Conservation (phyloP, 2,888 invertebrate genomes). For the Diadromus collaris region DNA sequence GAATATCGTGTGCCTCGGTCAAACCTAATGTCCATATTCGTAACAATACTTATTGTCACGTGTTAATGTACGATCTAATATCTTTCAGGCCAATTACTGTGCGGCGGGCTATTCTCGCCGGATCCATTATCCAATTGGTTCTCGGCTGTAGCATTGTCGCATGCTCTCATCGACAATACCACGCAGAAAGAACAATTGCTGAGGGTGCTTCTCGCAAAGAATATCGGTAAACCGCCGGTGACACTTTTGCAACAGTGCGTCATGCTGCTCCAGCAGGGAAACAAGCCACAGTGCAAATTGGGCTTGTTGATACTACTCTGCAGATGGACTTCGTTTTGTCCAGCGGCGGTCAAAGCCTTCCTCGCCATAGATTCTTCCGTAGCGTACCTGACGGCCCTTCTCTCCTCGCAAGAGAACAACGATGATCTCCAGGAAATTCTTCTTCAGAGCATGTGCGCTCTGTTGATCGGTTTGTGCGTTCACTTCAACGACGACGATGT, state of each 20-base stretch:
- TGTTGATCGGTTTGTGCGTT: conserved; percentile 95
- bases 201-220: conserved; percentile 93
- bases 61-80: not conserved
- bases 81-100: conserved; percentile 91
- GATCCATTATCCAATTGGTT: conserved; percentile 98
- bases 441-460: conserved; percentile 94
- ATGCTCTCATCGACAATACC: conserved; percentile 93
- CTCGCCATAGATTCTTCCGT: conserved; percentile 90
- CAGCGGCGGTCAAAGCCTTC: conserved; percentile 91
- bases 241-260: conserved; percentile 95
- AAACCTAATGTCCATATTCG: no score
- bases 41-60: no score
- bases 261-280: conserved; percentile 90
- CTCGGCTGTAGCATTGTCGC: conserved; percentile 94
- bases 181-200: conserved; percentile 94
- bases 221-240: conserved; percentile 91
- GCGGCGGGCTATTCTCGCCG: conserved; percentile 94
- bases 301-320: conserved; percentile 95
- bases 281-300: conserved; percentile 91
- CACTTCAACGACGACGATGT: conserved; percentile 93
- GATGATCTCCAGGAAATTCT: conserved; percentile 95
- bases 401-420: conserved; percentile 87
- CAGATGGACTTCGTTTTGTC: conserved; percentile 93
- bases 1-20: no score
- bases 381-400: conserved; percentile 88